Evolutionary conservation across 2,797 vertebrate genomes (phyloP), one percentile per base, ranked within the genome.

Genomic region (Poecilia gillii): DNA sequence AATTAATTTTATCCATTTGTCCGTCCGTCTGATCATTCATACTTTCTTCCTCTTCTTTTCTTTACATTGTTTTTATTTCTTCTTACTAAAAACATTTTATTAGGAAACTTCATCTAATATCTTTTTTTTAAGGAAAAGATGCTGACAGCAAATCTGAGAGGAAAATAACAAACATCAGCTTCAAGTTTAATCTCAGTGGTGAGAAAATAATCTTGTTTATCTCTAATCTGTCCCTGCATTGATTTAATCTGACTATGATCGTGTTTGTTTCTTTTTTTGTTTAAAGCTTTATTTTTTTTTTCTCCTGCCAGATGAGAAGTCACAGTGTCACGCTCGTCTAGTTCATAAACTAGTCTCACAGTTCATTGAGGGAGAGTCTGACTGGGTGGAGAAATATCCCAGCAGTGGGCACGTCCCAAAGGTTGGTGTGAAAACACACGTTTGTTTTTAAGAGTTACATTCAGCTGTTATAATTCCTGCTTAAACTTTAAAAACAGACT

Each of bases 301-400:
- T 77, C 57, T 75, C 23, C 8, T 13, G 9, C 9, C 68, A 96
- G 96, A 81, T 39, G 90, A 92, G 77, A 88, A 78, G 72, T 94
- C 95, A 0, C 75, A 80, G 76, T 87, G 73, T 49, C 87, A 95
- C 1, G 92, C 92, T 36, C 53, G 82, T 64, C 89, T 96, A 1
- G 91, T 95, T 86, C 95, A 96, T 91, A 91, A 82, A 46, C 93
- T 96, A 76, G 84, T 96, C 23, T 87, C 86, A 33, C 79, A 81
- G 84, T 90, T 91, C 84, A 71, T 84, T 1, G 49, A 90, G 25
- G 82, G 76, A 66, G 74, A 93, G 81, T 72, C 73, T 1, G 76
- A 62, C 25, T 95, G 91, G 95, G 80, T 87, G 76, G 77, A 92
- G 78, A 95, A 88, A 77, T 96, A 95, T 78, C 91, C 95, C 7